These are phyloP conservation scores for Vidua macroura DNA, from an alignment of 2,113 vertebrate species.

Conservation along the genomic window DNA sequence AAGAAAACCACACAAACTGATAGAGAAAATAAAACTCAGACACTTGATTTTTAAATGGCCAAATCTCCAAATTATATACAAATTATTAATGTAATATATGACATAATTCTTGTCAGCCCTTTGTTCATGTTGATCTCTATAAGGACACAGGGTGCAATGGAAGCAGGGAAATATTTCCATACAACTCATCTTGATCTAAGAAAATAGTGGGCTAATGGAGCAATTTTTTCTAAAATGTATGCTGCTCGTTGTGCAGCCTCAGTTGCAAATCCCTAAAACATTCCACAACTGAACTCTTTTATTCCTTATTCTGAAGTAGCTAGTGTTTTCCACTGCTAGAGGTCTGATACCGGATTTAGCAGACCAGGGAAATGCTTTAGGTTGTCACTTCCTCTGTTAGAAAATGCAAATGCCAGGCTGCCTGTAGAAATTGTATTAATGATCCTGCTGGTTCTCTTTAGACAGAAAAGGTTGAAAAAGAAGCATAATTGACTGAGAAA, in stretches of 20 bases:
- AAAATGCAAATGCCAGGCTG: neutral
- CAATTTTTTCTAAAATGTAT: neutral
- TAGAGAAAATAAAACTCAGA: neutral
- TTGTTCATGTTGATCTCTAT: neutral
- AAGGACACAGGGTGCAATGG: neutral
- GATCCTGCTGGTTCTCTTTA: neutral
- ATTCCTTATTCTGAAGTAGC: neutral
- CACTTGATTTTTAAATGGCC: neutral
- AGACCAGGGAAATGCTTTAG: neutral
- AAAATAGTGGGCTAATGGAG: neutral
- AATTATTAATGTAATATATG: neutral
- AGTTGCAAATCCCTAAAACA: neutral
- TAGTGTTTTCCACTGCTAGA: neutral
- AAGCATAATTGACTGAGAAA: neutral
- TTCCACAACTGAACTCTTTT: neutral
- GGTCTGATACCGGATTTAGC: neutral
- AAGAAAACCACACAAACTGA: accelerated
- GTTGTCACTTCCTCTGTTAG: neutral
- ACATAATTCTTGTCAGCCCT: neutral
- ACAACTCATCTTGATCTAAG: neutral
- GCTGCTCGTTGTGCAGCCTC: neutral
- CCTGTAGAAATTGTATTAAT: neutral
- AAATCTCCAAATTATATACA: neutral
- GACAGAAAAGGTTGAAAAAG: neutral
- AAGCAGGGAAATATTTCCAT: neutral